Percentiles rank a stretch among this genome's conserved stretches.
phyloP scores from a whole-genome alignment of 2,888 invertebrate genomes.

The Ernsta delagoae region DNA sequence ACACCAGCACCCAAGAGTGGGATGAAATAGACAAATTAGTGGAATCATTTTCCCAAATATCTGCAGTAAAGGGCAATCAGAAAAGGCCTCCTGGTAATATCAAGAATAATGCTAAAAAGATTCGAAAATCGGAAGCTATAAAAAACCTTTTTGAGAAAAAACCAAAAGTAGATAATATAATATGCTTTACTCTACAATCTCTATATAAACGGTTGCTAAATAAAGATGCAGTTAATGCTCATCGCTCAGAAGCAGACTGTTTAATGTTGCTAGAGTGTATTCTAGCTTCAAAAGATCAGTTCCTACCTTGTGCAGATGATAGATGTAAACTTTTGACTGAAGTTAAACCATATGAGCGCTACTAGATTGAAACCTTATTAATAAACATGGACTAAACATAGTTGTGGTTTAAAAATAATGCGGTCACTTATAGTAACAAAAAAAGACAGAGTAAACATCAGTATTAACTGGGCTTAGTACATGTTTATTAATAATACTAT shows the following conservation, averaged over 20 bases:
- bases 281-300: conserved; percentile 79
- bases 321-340: conserved; percentile 55
- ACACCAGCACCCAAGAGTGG: conserved; percentile 62
- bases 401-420: too few relatives aligned
- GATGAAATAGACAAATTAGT: conserved; percentile 55
- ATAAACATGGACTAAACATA: too few relatives aligned
- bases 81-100: background rate
- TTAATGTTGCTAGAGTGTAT: conserved; percentile 86
- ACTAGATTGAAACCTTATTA: background rate
- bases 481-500: too few relatives aligned
- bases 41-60: conserved; percentile 38
- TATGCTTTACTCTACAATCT: conserved; percentile 76
- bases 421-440: too few relatives aligned
- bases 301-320: conserved; percentile 82
- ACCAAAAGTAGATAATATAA: conserved; percentile 40
- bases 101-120: background rate
- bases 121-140: background rate
- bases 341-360: conserved; percentile 53
- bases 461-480: too few relatives aligned
- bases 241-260: conserved; percentile 89
- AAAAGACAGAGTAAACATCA: too few relatives aligned
- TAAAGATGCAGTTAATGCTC: conserved; percentile 73
- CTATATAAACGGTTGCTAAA: conserved; percentile 84
- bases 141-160: conserved; percentile 23
- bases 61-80: background rate